These are phyloP conservation scores for Sebastes taczanowskii DNA, from an alignment of 2,797 vertebrate genomes.

Conservation along the genomic window DNA sequence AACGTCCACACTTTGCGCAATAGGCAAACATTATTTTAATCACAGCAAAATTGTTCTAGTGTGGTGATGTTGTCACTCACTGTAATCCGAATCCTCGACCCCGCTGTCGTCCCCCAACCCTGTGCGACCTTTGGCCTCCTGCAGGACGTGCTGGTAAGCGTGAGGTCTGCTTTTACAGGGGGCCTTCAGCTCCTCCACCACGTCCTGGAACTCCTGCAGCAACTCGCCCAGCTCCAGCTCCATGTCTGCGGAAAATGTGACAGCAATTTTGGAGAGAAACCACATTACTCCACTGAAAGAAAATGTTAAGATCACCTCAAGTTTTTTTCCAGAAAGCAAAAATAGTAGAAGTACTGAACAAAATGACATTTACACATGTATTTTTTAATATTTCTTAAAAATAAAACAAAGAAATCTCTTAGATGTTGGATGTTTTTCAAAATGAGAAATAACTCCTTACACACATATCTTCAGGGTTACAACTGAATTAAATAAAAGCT, in stretches of 20 bases:
- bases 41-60: neutral
- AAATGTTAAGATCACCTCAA: conserved; percentile 1
- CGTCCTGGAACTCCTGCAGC: conserved; percentile 84
- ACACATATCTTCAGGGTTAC: neutral
- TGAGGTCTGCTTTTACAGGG: conserved; percentile 60
- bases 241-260: conserved; percentile 77
- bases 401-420: neutral
- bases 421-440: neutral
- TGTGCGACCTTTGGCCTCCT: conserved; percentile 66
- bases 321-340: neutral
- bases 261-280: conserved; percentile 38
- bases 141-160: conserved; percentile 64
- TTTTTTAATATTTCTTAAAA: neutral
- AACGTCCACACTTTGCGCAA: neutral
- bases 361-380: neutral
- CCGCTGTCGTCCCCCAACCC: conserved; percentile 70
- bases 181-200: conserved; percentile 79
- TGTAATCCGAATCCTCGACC: conserved; percentile 80
- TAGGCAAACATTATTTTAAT: conserved; percentile 9
- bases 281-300: conserved; percentile 17
- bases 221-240: conserved; percentile 79
- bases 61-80: conserved; percentile 60
- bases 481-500: conserved; percentile 1
- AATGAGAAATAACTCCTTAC: neutral
- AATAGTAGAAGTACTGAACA: neutral